Conservation (phyloP, 1,140 invertebrate genomes). For the Arion vulgaris region DNA sequence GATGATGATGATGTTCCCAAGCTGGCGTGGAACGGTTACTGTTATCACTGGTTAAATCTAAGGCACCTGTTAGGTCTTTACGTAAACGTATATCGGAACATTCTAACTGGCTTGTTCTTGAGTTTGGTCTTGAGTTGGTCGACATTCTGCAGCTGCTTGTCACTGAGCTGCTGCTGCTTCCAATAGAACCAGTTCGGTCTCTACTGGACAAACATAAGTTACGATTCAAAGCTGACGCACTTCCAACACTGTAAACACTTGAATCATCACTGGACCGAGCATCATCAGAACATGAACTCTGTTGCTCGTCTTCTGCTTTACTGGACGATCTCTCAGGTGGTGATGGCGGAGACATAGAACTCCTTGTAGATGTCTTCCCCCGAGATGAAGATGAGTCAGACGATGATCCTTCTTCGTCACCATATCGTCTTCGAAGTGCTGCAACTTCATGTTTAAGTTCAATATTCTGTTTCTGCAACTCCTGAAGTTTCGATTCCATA, state of each 20-base stretch:
- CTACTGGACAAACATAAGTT: background rate
- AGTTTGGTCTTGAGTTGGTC: background rate
- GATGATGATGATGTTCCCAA: constrained; percentile 21
- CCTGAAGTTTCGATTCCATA: constrained; percentile 46
- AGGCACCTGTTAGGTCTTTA: background rate
- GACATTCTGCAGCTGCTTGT: background rate
- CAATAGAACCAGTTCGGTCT: background rate
- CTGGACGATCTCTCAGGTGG: background rate
- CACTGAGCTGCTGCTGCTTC: background rate
- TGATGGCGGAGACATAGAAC: background rate
- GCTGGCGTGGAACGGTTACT: constrained; percentile 2
- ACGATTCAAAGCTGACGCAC: background rate
- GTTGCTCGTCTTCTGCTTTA: constrained; percentile 16
- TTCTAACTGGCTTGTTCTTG: background rate
- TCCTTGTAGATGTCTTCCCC: background rate
- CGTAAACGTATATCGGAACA: background rate
- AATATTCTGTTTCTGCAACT: constrained; percentile 53
- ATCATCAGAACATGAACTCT: constrained; percentile 33
- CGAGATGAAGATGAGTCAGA: background rate
- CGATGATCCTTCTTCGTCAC: background rate
- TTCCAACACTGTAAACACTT: background rate
- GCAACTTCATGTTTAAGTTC: constrained; percentile 50
- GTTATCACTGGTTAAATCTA: constrained; percentile 22
- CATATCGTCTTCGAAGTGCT: constrained; percentile 38
- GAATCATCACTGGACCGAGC: constrained; percentile 24